Conservation (phyloP, 2,888 invertebrate genomes). For the Hirtodrosophila trivittata region DNA sequence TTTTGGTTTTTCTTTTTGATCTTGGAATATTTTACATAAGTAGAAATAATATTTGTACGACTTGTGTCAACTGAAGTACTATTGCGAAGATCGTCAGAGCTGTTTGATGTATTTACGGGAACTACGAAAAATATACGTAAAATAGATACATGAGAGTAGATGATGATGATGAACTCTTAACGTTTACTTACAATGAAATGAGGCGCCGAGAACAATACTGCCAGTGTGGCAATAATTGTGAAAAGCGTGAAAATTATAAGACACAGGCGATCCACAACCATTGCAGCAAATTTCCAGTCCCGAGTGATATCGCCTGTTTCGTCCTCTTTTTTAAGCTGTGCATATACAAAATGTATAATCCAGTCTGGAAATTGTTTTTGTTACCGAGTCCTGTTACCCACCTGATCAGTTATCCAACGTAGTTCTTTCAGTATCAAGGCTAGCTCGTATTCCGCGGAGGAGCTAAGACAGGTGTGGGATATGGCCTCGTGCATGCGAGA, state of each 20-base stretch:
- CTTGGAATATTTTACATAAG: slow-evolving; percentile 49
- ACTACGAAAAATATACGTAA: slow-evolving; percentile 52
- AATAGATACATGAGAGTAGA: background rate
- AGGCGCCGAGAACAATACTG: slow-evolving; percentile 97
- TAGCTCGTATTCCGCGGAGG: slow-evolving; percentile 93
- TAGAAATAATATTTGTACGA: slow-evolving; percentile 67
- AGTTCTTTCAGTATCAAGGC: slow-evolving; percentile 96
- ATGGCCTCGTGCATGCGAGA: slow-evolving; percentile 89
- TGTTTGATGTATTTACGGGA: slow-evolving; percentile 70
- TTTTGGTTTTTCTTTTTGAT: slow-evolving; percentile 3
- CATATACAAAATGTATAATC: too few relatives aligned
- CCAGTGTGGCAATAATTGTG: slow-evolving; percentile 97
- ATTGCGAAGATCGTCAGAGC: slow-evolving; percentile 30
- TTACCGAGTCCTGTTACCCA: slow-evolving; percentile 81
- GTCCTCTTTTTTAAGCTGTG: slow-evolving; percentile 96
- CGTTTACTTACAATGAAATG: slow-evolving; percentile 92
- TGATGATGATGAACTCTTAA: too few relatives aligned
- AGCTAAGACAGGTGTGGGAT: slow-evolving; percentile 93
- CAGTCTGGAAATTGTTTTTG: too few relatives aligned
- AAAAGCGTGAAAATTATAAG: slow-evolving; percentile 99
- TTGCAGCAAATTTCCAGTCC: slow-evolving; percentile 99
- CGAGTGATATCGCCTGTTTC: slow-evolving; percentile 96
- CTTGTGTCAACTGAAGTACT: slow-evolving; percentile 40
- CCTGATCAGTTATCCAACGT: slow-evolving; percentile 95
- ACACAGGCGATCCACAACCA: slow-evolving; percentile 99